These are phyloP conservation scores for Acanthiza pusilla DNA, from an alignment of 2,797 vertebrate genomes.

Conservation along the genomic window DNA sequence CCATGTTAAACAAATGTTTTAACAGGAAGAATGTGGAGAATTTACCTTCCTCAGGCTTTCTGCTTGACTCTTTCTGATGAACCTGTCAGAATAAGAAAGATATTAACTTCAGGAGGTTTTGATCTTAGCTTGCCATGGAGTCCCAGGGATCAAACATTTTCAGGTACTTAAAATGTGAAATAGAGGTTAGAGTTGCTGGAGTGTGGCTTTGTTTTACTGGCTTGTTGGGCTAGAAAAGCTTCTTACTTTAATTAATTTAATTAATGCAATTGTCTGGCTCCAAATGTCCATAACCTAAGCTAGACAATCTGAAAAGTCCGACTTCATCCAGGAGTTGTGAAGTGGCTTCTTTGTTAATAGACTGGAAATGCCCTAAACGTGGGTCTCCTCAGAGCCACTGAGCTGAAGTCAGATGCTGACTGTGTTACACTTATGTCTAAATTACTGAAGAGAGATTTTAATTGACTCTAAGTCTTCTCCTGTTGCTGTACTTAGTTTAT, in stretches of 20 bases:
- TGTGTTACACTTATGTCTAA: background rate
- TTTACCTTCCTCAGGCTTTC: background rate
- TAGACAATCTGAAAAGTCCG: background rate
- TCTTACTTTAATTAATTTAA: background rate
- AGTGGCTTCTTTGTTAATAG: background rate
- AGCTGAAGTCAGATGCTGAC: background rate
- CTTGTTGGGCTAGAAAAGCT: background rate
- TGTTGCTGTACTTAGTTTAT: background rate
- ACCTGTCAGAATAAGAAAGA: background rate
- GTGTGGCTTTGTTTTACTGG: background rate
- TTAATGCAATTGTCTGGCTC: background rate
- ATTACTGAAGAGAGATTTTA: background rate
- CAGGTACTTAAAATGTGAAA: background rate
- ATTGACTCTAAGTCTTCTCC: background rate
- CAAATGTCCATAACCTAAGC: background rate
- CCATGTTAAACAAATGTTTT: background rate
- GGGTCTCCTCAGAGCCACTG: background rate
- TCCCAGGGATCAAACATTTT: background rate
- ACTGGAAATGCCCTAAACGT: background rate
- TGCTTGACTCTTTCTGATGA: background rate
- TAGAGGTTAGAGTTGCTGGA: background rate
- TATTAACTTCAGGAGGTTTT: background rate
- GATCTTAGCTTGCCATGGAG: background rate
- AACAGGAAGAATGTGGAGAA: background rate
- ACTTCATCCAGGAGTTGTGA: background rate